These are phyloP conservation scores for Psylliodes chrysocephalus DNA, from an alignment of 2,888 invertebrate species.

Conservation along the genomic window DNA sequence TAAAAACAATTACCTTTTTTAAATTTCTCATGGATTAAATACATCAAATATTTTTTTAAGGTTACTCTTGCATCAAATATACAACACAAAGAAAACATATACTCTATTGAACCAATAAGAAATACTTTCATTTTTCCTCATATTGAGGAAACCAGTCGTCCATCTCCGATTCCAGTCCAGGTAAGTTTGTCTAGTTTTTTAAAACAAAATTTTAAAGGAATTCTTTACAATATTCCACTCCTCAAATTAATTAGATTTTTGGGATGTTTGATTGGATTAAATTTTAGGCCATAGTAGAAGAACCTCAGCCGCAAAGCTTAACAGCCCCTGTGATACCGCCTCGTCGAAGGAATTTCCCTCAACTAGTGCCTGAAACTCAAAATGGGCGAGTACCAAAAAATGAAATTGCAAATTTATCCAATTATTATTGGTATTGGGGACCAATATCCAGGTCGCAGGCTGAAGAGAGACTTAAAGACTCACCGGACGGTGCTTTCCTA, in stretches of 20 bases:
- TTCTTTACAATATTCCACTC: too few species aligned
- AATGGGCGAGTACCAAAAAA: constrained; percentile 48
- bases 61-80: constrained; percentile 37
- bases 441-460: constrained; percentile 78
- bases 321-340: constrained; percentile 36
- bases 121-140: neutral
- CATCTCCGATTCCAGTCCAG: constrained; percentile 8
- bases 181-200: neutral
- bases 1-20: too few species aligned
- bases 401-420: constrained; percentile 58
- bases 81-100: constrained; percentile 42
- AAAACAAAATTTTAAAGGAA: neutral
- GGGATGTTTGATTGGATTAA: neutral
- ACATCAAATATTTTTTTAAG: constrained; percentile 36
- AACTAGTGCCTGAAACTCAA: constrained; percentile 31
- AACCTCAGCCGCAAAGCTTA: constrained; percentile 12
- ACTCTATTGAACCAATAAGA: constrained; percentile 42
- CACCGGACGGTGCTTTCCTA: constrained; percentile 81
- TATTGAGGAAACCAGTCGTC: neutral
- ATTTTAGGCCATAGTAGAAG: constrained; percentile 15
- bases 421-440: constrained; percentile 86
- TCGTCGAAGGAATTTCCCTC: constrained; percentile 36
- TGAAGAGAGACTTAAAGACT: constrained; percentile 73
- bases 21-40: too few species aligned
- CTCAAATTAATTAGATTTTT: too few species aligned